Conservation (phyloP, 1,140 invertebrate genomes). For the Tribolium castaneum region DNA sequence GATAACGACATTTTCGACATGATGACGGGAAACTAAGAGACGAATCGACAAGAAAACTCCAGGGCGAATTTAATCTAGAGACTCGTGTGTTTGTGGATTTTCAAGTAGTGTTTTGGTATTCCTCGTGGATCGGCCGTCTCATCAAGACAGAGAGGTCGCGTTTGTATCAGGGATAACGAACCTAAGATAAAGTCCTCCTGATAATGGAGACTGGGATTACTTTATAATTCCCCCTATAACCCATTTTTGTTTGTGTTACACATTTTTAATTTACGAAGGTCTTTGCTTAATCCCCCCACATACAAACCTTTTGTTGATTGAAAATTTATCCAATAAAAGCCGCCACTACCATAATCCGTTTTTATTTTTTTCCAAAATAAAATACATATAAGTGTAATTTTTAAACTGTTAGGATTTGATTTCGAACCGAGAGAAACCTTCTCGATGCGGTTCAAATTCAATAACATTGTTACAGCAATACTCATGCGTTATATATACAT, state of each 20-base stretch:
- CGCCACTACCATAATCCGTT: not conserved
- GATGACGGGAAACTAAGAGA: constrained; percentile 62
- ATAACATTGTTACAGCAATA: constrained; percentile 38
- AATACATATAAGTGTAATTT: constrained; percentile 45
- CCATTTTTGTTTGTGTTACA: constrained; percentile 27
- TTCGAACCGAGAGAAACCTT: constrained; percentile 7
- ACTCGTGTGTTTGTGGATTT: constrained; percentile 61
- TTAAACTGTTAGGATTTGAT: constrained; percentile 25
- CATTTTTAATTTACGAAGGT: constrained; percentile 8
- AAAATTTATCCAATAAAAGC: constrained; percentile 20
- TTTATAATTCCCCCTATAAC: constrained; percentile 51
- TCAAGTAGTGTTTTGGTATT: constrained; percentile 64
- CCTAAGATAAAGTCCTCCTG: constrained; percentile 56
- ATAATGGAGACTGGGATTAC: constrained; percentile 59
- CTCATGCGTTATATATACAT: constrained; percentile 38
- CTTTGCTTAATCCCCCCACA: not conserved
- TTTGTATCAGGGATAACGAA: constrained; percentile 58
- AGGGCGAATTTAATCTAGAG: constrained; percentile 62
- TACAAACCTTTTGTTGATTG: constrained; percentile 19
- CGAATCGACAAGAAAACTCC: constrained; percentile 63
- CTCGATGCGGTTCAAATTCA: constrained; percentile 3
- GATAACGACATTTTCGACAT: constrained; percentile 63
- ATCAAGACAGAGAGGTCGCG: constrained; percentile 53
- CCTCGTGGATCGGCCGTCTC: constrained; percentile 57
- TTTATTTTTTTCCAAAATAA: constrained; percentile 44